Conservation (phyloP, 2,113 vertebrate species). For the Pseudopodoces humilis region DNA sequence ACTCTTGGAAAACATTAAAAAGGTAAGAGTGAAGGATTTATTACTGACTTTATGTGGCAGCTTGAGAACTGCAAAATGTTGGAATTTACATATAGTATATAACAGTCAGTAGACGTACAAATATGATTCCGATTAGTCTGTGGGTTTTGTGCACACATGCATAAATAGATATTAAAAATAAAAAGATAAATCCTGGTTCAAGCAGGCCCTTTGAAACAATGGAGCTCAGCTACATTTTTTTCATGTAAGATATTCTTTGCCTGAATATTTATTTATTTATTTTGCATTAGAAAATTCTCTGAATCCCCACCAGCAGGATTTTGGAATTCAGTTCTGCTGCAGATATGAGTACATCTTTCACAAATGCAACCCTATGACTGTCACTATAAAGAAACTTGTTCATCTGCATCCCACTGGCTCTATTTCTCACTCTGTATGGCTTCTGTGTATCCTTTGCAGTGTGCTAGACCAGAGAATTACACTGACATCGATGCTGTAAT, state of each 20-base stretch:
- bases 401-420: background rate
- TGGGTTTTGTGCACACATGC: background rate
- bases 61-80: background rate
- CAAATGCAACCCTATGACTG: background rate
- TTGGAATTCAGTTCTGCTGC: background rate
- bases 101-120: background rate
- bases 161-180: background rate
- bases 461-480: background rate
- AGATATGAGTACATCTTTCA: background rate
- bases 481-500: background rate
- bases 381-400: background rate
- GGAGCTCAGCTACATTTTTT: background rate
- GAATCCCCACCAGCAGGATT: background rate
- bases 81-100: background rate
- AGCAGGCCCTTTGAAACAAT: background rate
- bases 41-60: conserved; percentile 6
- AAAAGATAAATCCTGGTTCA: background rate
- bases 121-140: background rate
- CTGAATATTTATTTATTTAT: conserved; percentile 59
- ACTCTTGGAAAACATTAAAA: background rate
- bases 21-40: conserved; percentile 9
- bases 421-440: background rate
- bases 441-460: background rate
- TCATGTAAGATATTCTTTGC: conserved; percentile 1
- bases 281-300: conserved; percentile 10